Conservation (phyloP, 2,888 invertebrate species). For the Stictocephala bisonia region DNA sequence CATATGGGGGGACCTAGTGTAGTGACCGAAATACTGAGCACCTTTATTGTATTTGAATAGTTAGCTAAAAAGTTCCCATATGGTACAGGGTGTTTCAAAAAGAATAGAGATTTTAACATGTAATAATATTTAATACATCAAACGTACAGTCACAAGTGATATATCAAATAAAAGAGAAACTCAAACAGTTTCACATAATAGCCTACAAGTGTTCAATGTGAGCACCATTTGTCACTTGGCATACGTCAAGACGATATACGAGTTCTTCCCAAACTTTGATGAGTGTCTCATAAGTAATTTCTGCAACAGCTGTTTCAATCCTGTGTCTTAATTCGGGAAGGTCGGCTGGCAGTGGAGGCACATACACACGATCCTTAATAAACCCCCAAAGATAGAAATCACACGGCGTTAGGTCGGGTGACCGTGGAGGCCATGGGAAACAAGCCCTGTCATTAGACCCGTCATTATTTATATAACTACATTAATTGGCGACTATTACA, state of each 20-base stretch:
- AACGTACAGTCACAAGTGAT: constrained; percentile 3
- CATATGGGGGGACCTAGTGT: too few relatives aligned
- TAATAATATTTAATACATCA: too few relatives aligned
- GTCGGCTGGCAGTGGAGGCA: constrained; percentile 35
- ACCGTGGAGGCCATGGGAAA: constrained; percentile 24
- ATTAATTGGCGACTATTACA: too few relatives aligned
- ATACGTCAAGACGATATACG: constrained; percentile 28
- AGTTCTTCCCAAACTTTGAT: constrained; percentile 42
- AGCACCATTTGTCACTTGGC: constrained; percentile 15
- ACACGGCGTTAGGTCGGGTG: constrained; percentile 31
- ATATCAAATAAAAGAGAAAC: constrained; percentile 31
- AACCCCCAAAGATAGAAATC: constrained; percentile 33
- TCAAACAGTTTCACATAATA: constrained; percentile 18
- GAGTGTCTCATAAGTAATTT: constrained; percentile 20
- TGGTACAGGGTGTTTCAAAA: too few relatives aligned
- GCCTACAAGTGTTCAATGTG: constrained; percentile 37
- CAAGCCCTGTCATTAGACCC: constrained; percentile 28
- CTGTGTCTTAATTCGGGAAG: constrained; percentile 25
- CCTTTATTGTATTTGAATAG: too few relatives aligned
- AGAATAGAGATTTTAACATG: too few relatives aligned
- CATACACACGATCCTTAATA: constrained; percentile 22
- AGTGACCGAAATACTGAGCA: too few relatives aligned
- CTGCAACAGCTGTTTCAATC: constrained; percentile 19
- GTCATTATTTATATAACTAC: too few relatives aligned
- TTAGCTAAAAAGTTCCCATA: too few relatives aligned